Percentiles rank a stretch among this genome's conserved stretches.
Conservation (phyloP, 1,140 invertebrate genomes). For the Eueides isabella region DNA sequence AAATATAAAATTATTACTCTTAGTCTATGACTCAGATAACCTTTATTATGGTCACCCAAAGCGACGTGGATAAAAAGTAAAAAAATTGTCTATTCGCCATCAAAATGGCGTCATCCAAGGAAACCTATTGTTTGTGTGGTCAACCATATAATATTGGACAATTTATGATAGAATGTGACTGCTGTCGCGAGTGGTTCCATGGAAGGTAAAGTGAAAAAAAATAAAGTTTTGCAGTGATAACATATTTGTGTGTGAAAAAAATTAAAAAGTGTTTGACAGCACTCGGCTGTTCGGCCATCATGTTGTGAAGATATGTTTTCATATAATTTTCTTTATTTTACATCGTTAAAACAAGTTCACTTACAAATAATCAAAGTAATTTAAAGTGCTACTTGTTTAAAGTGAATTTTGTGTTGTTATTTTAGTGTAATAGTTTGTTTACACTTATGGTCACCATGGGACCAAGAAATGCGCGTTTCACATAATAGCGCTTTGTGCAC, state of each 20-base stretch:
- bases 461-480: conserved; percentile 46
- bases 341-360: background rate
- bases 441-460: conserved; percentile 64
- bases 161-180: conserved; percentile 96
- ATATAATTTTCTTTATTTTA: conserved; percentile 47
- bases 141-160: conserved; percentile 90
- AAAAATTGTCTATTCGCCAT: conserved; percentile 76
- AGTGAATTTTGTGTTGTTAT: conserved; percentile 13
- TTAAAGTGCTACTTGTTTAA: background rate
- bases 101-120: conserved; percentile 83
- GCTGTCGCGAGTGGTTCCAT: conserved; percentile 95
- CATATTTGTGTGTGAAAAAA: conserved; percentile 72
- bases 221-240: conserved; percentile 60
- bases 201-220: conserved; percentile 87
- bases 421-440: conserved; percentile 56
- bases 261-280: conserved; percentile 61
- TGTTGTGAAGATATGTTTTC: conserved; percentile 67
- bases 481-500: conserved; percentile 22
- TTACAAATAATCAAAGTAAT: background rate
- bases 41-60: conserved; percentile 52
- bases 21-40: background rate
- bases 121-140: conserved; percentile 92
- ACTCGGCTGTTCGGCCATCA: conserved; percentile 70
- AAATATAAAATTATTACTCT: background rate
- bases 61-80: conserved; percentile 70